Evolutionary conservation across 37 sponge, comb jelly and placozoan genomes (phyloP), one percentile per base, ranked within the genome.

Genomic region (Chondrosia reniformis): DNA sequence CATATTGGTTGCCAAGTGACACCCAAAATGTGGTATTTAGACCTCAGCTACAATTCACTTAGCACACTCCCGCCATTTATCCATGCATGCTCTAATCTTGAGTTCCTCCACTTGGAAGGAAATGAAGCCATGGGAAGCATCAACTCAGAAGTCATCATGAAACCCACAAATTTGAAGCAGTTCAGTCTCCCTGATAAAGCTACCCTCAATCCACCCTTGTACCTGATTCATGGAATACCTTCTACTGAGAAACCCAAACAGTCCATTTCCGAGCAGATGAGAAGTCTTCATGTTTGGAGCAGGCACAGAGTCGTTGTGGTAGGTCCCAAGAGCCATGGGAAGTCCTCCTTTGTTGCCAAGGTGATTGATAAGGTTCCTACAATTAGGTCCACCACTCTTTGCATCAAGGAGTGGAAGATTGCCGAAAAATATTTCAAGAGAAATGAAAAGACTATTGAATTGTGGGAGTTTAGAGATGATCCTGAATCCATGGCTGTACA

Each of bases 401-500:
- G 41, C 43, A 44, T 79, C 5, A 22, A 43, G 25, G 49, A 64
- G n/a, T 44, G n/a, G 65, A 33, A 55, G 0, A 5, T 41, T 27
- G 17, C 31, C 15, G 58, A 43, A n/a, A 7, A 38, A 27, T 63
- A 72, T 2, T 81, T 86, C 45, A 76, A 77, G 0, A 78, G 77
- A 39, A 44, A 36, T 13, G 22, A 36, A 67, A 19, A 79, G 8
- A 82, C 63, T 67, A 76, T 82, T 64, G 86, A 85, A 33, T 22
- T 90, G 52, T 90, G 90, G 90, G 90, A 90, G 34, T 90, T 90
- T 37, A 43, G 46, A 12, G 90, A 85, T 0, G 74, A 59, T 22
- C 58, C 79, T 33, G 41, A 75, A 31, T 84, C 41, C 55, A 55
- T 45, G 8, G 37, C 32, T 34, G 37, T 90, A 32, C 85, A 90